Conservation (phyloP, 1,140 invertebrate genomes). For the Drosophila nigrodunni region DNA sequence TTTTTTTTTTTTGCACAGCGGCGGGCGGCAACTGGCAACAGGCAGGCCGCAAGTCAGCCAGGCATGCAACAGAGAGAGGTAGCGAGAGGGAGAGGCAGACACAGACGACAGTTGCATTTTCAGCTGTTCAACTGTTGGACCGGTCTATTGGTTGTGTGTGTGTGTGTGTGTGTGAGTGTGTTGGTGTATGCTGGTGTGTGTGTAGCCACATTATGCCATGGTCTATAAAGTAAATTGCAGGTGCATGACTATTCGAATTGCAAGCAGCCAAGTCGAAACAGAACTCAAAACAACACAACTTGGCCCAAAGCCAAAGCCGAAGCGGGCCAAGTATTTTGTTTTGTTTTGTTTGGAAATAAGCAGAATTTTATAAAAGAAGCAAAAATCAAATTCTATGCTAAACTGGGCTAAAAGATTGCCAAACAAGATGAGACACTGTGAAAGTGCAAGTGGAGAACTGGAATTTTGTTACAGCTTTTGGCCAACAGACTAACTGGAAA, state of each 20-base stretch:
- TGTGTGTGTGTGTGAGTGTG: slow-evolving; percentile 13
- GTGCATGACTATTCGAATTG: slow-evolving; percentile 84
- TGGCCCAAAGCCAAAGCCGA: slow-evolving; percentile 18
- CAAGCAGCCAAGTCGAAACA: slow-evolving; percentile 54
- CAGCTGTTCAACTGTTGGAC: slow-evolving; percentile 72
- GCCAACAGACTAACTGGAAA: background rate
- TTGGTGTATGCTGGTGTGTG: slow-evolving; percentile 17
- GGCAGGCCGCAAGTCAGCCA: slow-evolving; percentile 53
- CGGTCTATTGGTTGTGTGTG: slow-evolving; percentile 62
- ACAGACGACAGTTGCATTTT: slow-evolving; percentile 59
- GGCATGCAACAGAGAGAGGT: slow-evolving; percentile 41
- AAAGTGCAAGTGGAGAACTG: slow-evolving; percentile 10
- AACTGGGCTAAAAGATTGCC: slow-evolving; percentile 17
- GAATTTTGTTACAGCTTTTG: background rate
- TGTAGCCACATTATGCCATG: slow-evolving; percentile 79
- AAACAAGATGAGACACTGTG: slow-evolving; percentile 25
- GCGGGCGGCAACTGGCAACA: slow-evolving; percentile 35
- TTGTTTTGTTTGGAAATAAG: slow-evolving; percentile 17
- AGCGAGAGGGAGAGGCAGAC: slow-evolving; percentile 8
- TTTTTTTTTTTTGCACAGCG: slow-evolving; percentile 16
- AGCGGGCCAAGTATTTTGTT: slow-evolving; percentile 38
- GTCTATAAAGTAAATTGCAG: slow-evolving; percentile 85
- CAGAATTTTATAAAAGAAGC: slow-evolving; percentile 38
- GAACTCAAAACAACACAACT: slow-evolving; percentile 27
- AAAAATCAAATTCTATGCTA: slow-evolving; percentile 12